phyloP scores from a whole-genome alignment of 2,888 invertebrate species.

The Lochmaea capreae region DNA sequence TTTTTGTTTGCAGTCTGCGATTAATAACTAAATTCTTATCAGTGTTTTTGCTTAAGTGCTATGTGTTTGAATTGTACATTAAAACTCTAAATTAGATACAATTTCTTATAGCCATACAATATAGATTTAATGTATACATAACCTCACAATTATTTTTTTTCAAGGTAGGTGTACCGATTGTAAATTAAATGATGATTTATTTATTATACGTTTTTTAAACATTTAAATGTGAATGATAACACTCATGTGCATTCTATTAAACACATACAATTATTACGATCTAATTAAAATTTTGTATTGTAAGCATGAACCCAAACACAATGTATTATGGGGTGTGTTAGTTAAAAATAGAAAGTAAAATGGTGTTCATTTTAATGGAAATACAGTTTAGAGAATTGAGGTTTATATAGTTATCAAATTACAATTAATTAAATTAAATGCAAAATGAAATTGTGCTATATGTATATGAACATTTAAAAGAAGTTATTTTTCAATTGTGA shows the following conservation, averaged over 20 bases:
- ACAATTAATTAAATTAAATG: too few relatives aligned
- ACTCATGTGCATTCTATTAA: neutral
- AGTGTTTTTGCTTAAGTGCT: neutral
- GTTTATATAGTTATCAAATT: too few relatives aligned
- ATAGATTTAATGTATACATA: neutral
- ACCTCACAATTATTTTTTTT: neutral
- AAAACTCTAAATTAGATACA: neutral
- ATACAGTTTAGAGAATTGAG: too few relatives aligned
- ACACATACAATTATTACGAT: neutral
- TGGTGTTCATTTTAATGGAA: neutral
- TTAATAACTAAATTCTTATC: slow-evolving; percentile 2
- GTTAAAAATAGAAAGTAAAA: neutral
- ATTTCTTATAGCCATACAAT: neutral
- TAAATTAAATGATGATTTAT: neutral
- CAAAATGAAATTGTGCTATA: too few relatives aligned
- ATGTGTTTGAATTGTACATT: neutral
- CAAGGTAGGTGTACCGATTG: neutral
- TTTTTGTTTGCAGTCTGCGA: neutral
- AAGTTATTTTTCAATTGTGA: neutral
- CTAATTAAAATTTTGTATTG: neutral
- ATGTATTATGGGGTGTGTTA: neutral
- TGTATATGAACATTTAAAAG: too few relatives aligned
- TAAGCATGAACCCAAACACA: neutral
- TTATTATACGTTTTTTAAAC: neutral
- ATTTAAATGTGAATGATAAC: neutral